Percentiles rank a stretch among this genome's conserved stretches.
Conservation (phyloP, 2,888 invertebrate species). For the Cyaniris semiargus region DNA sequence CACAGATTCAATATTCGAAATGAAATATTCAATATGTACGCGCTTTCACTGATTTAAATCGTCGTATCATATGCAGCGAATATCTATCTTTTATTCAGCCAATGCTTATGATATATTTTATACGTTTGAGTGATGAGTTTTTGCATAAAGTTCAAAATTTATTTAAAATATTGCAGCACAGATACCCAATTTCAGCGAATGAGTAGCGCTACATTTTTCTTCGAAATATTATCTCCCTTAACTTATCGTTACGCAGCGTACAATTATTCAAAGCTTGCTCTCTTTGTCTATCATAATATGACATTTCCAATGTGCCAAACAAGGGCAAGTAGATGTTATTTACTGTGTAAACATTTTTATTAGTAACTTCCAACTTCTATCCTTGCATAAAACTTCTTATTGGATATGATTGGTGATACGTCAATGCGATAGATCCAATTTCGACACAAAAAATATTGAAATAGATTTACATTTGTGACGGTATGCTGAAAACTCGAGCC, state of each 20-base stretch:
- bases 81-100: slow-evolving; percentile 32
- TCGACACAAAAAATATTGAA: background rate
- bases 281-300: no score
- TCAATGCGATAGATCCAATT: background rate
- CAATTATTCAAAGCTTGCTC: no score
- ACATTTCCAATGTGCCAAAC: no score
- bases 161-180: background rate
- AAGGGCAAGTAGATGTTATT: no score
- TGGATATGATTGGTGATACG: background rate
- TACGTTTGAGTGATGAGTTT: slow-evolving; percentile 16
- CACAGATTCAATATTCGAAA: slow-evolving; percentile 61
- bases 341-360: background rate
- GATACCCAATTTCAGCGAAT: background rate
- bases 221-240: background rate
- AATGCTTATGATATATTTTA: slow-evolving; percentile 27
- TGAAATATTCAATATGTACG: slow-evolving; percentile 61
- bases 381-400: background rate
- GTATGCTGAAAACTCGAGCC: background rate
- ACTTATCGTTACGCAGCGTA: no score
- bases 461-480: background rate
- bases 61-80: slow-evolving; percentile 47
- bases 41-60: slow-evolving; percentile 56
- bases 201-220: background rate
- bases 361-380: background rate
- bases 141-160: slow-evolving; percentile 6